These are phyloP conservation scores for Clupea harengus DNA, from an alignment of 2,113 vertebrate species.

Conservation along the genomic window DNA sequence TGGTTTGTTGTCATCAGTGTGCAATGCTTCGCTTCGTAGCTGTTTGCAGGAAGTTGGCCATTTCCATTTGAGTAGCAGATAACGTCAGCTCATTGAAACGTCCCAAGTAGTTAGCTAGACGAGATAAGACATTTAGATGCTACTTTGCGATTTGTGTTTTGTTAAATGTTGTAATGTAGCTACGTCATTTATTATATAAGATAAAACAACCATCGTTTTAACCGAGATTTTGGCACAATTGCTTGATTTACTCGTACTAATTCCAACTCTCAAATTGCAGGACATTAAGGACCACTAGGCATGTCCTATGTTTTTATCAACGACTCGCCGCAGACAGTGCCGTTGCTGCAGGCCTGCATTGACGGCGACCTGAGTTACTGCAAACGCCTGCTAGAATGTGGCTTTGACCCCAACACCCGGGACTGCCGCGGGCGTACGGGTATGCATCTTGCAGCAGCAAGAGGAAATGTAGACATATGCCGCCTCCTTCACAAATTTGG, in stretches of 20 bases:
- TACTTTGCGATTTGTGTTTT: too few relatives aligned
- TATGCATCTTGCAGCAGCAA: slow-evolving; percentile 81
- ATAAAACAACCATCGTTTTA: not conserved
- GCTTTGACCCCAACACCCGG: slow-evolving; percentile 82
- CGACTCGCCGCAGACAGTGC: slow-evolving; percentile 80
- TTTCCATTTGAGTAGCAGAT: not conserved
- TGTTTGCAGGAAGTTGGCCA: not conserved
- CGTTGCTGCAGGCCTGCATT: slow-evolving; percentile 83
- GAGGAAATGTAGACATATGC: slow-evolving; percentile 83
- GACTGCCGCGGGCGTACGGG: slow-evolving; percentile 81
- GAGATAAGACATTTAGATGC: too few relatives aligned
- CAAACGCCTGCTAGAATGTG: slow-evolving; percentile 80
- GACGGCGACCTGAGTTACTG: slow-evolving; percentile 81
- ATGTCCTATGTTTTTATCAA: slow-evolving; percentile 87
- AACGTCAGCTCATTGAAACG: not conserved
- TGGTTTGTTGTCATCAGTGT: not conserved
- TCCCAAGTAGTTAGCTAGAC: too few relatives aligned
- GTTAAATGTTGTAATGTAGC: too few relatives aligned
- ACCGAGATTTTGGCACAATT: not conserved
- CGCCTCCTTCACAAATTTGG: slow-evolving; percentile 83
- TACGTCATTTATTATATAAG: not conserved
- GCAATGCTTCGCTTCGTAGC: not conserved
- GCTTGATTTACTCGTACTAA: not conserved
- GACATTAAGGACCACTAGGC: not conserved
- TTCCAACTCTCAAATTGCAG: not conserved